phyloP scores from a whole-genome alignment of 2,797 vertebrate genomes.

The Eremophila alpestris region DNA sequence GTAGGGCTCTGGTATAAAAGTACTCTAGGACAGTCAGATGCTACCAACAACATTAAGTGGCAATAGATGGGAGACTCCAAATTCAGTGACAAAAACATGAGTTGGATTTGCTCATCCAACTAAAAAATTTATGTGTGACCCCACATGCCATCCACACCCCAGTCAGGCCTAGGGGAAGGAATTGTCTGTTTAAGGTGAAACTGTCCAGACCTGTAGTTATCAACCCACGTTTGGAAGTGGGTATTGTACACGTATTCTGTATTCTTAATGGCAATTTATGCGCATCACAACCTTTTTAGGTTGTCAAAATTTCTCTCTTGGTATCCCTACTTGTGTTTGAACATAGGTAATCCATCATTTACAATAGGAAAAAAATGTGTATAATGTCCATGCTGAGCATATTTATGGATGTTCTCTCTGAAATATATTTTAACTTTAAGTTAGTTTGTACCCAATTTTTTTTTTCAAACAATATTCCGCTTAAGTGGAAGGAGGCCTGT shows the following conservation, averaged over 20 bases:
- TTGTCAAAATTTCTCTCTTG: background rate
- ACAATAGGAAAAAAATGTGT: background rate
- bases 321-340: background rate
- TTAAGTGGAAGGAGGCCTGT: background rate
- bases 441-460: background rate
- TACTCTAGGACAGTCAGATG: background rate
- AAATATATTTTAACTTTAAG: background rate
- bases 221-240: background rate
- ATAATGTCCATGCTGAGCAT: background rate
- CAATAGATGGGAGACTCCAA: background rate
- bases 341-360: background rate
- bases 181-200: background rate
- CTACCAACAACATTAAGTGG: background rate
- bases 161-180: background rate
- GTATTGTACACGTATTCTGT: background rate
- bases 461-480: background rate
- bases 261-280: background rate
- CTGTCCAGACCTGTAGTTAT: background rate
- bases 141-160: background rate
- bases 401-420: background rate
- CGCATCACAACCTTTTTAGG: background rate
- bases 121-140: rapidly evolving
- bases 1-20: background rate
- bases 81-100: background rate
- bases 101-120: background rate